phyloP scores from a whole-genome alignment of 2,113 vertebrate genomes.

The Symphodus melops region DNA sequence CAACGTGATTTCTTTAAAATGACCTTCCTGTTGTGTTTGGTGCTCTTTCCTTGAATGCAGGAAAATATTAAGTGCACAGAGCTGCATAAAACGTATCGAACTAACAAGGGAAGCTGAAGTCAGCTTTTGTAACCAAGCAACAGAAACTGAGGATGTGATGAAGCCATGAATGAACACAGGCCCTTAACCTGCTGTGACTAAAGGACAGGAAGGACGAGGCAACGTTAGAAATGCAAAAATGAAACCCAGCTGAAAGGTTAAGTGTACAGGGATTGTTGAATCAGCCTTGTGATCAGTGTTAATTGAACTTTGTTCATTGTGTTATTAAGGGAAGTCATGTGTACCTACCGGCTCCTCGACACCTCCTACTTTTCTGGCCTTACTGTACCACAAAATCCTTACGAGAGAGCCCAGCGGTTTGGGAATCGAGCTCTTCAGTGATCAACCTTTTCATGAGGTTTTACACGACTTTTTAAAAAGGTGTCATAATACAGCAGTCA shows the following conservation, averaged over 20 bases:
- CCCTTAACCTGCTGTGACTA: constrained; percentile 19
- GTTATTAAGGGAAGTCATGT: constrained; percentile 45
- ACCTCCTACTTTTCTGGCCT: constrained; percentile 54
- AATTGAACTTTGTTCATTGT: constrained; percentile 39
- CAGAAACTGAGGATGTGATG: too few species aligned
- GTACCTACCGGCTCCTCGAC: constrained; percentile 28
- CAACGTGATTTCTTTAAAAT: too few species aligned
- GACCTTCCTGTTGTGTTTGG: too few species aligned
- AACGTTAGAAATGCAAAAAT: constrained; percentile 38
- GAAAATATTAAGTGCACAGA: too few species aligned
- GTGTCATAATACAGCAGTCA: constrained; percentile 14
- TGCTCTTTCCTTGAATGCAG: too few species aligned
- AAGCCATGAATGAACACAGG: too few species aligned
- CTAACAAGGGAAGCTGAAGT: too few species aligned
- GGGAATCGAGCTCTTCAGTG: constrained; percentile 15
- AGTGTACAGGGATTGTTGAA: constrained; percentile 58
- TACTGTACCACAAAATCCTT: constrained; percentile 54
- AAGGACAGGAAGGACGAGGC: constrained; percentile 22
- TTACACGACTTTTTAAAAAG: constrained; percentile 4
- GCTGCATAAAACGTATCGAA: too few species aligned
- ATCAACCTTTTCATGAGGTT: not conserved
- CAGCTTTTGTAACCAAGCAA: too few species aligned
- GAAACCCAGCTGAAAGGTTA: constrained; percentile 37
- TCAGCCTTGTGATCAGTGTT: constrained; percentile 69
- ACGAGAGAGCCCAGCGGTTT: constrained; percentile 8